Conservation (phyloP, 2,797 vertebrate genomes). For the Diglossa cyanea region DNA sequence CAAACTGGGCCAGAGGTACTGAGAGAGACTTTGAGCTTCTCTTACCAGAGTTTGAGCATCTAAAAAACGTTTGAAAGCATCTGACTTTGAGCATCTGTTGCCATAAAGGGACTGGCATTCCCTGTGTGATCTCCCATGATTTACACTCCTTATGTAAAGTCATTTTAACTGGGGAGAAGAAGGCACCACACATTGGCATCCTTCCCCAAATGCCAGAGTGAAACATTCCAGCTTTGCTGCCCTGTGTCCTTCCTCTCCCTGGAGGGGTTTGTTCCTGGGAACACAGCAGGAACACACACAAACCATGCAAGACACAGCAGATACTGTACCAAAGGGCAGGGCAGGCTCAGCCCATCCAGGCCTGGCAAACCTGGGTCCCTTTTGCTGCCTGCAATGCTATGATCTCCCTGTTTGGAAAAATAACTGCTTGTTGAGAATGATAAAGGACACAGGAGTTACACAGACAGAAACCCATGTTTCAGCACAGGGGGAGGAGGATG, state of each 20-base stretch:
- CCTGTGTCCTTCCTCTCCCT: neutral
- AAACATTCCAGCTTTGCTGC: neutral
- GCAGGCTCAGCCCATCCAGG: constrained; percentile 66
- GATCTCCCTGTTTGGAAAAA: constrained; percentile 81
- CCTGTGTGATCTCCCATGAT: accelerated
- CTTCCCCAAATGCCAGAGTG: neutral
- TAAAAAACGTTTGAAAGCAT: neutral
- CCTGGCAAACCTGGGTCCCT: constrained; percentile 73
- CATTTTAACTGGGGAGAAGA: neutral
- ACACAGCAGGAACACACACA: neutral
- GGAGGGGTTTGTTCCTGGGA: neutral
- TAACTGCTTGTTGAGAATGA: constrained; percentile 68
- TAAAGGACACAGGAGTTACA: neutral
- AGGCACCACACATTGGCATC: neutral
- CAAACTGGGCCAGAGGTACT: neutral
- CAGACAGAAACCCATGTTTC: neutral
- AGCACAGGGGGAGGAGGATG: neutral
- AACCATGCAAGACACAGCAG: constrained; percentile 53
- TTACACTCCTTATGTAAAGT: neutral
- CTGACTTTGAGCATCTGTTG: neutral
- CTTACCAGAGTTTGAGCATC: neutral
- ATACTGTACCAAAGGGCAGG: constrained; percentile 86
- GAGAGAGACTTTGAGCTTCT: neutral
- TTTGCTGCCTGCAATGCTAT: constrained; percentile 71
- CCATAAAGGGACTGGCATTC: neutral